phyloP scores from a whole-genome alignment of 2,113 vertebrate genomes.

The Cryptotis parvus region DNA sequence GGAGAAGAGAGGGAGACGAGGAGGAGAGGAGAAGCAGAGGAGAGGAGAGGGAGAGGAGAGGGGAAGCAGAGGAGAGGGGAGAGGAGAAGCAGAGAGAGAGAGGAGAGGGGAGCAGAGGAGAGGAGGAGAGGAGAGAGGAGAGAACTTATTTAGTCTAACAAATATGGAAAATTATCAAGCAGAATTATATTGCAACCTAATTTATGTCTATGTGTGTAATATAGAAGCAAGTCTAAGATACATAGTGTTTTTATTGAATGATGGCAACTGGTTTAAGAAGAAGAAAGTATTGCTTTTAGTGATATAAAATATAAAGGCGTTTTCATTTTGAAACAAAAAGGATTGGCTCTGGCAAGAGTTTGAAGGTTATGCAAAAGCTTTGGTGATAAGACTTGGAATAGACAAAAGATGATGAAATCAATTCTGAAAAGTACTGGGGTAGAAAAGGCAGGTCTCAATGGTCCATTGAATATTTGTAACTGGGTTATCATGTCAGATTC shows the following conservation, averaged over 20 bases:
- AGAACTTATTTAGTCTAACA: not conserved
- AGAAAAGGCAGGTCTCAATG: not conserved
- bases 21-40: too few relatives aligned
- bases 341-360: not conserved
- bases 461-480: not conserved
- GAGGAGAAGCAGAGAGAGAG: too few relatives aligned
- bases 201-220: not conserved
- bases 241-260: conserved; percentile 3
- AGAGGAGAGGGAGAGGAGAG: too few relatives aligned
- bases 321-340: not conserved
- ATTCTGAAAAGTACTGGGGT: conserved; percentile 1
- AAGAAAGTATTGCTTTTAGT: conserved; percentile 18
- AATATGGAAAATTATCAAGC: too few relatives aligned
- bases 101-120: too few relatives aligned
- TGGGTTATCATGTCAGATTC: not conserved
- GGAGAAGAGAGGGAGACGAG: too few relatives aligned
- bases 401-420: not conserved
- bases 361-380: not conserved
- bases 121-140: too few relatives aligned
- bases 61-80: too few relatives aligned
- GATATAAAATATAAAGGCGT: conserved; percentile 10
- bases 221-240: conserved; percentile 17
- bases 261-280: conserved; percentile 2
- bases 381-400: not conserved
- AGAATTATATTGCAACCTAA: too few relatives aligned